A percentile compares a stretch with the other conserved stretches of the same genome.
Conservation (phyloP, 2,888 invertebrate species). For the Archips crataeganus region DNA sequence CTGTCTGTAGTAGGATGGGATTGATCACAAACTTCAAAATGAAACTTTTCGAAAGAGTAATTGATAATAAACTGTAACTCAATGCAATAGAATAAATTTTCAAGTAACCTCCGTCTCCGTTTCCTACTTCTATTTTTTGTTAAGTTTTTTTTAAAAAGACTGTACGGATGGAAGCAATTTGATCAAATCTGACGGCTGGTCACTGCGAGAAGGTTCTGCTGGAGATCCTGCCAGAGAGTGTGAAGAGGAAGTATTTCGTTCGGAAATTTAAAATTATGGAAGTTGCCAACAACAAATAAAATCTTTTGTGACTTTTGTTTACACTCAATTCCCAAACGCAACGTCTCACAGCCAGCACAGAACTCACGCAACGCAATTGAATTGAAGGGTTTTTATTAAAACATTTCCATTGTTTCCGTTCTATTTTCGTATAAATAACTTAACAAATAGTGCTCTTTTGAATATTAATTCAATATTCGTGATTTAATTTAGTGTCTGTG, state of each 20-base stretch:
- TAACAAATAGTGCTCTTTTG: not conserved
- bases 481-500: conserved; percentile 12
- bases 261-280: not conserved
- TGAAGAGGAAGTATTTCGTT: conserved; percentile 23
- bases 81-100: not conserved
- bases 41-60: not conserved
- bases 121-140: not conserved
- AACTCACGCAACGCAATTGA: conserved; percentile 37
- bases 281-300: conserved; percentile 8
- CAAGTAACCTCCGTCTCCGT: no score
- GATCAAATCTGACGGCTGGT: not conserved
- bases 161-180: conserved; percentile 1
- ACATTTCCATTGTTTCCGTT: conserved; percentile 28
- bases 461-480: conserved; percentile 5
- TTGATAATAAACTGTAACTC: not conserved
- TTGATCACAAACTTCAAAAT: conserved; percentile 34
- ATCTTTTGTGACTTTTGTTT: conserved; percentile 41
- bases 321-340: conserved; percentile 35
- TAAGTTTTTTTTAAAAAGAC: not conserved
- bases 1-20: conserved; percentile 26
- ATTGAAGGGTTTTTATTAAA: conserved; percentile 29
- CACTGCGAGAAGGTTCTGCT: not conserved
- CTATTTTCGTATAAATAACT: conserved; percentile 16
- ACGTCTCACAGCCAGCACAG: conserved; percentile 18
- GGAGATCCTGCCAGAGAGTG: conserved; percentile 10